Conservation (phyloP, 2,797 vertebrate species). For the Saxicola maurus region DNA sequence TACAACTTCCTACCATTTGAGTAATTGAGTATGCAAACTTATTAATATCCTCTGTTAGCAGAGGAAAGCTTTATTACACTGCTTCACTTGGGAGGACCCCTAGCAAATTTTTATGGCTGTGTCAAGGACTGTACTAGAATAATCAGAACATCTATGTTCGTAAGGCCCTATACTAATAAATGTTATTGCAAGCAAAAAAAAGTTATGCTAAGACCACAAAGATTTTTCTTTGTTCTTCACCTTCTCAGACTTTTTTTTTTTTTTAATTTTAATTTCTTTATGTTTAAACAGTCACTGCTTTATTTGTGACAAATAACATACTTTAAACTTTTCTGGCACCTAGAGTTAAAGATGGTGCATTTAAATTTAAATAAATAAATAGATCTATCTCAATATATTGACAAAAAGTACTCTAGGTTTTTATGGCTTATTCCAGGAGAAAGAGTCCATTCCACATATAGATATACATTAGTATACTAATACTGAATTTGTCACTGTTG, state of each 20-base stretch:
- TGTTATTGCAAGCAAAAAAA: background rate
- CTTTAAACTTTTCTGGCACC: background rate
- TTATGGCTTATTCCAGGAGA: background rate
- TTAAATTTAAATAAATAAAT: background rate
- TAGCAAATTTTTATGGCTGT: background rate
- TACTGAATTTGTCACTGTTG: background rate
- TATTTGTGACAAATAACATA: background rate
- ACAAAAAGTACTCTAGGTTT: background rate
- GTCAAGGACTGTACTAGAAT: background rate
- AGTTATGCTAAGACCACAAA: background rate
- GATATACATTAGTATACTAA: background rate
- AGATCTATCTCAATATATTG: background rate
- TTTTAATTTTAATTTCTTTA: background rate
- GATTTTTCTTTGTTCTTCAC: background rate
- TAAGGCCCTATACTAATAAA: background rate
- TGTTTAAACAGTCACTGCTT: background rate
- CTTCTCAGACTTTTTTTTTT: background rate
- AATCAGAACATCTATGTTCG: background rate
- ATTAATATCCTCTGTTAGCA: background rate
- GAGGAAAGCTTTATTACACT: background rate
- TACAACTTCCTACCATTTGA: background rate
- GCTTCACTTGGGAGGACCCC: background rate
- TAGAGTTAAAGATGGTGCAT: background rate
- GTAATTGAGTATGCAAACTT: background rate
- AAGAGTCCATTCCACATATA: background rate